These are phyloP conservation scores for Carcinoscorpius rotundicauda DNA, from an alignment of 1,140 invertebrate genomes.

Conservation along the genomic window DNA sequence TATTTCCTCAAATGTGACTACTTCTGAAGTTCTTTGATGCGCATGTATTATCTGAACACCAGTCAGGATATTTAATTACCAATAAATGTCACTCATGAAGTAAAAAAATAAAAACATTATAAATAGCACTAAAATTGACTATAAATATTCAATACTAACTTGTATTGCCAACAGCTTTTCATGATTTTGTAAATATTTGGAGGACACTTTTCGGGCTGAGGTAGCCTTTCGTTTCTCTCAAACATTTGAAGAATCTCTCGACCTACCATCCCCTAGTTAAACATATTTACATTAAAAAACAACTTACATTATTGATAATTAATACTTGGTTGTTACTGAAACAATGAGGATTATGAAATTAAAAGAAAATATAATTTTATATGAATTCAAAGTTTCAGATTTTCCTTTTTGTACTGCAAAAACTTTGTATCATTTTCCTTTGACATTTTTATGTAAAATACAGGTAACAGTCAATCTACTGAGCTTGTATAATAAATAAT, in stretches of 20 bases:
- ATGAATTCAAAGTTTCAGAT: slow-evolving; percentile 1
- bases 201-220: slow-evolving; percentile 67
- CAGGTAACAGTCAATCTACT: no score
- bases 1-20: neutral
- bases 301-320: neutral
- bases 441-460: no score
- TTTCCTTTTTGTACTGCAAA: neutral
- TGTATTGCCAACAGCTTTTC: slow-evolving; percentile 75
- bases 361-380: neutral
- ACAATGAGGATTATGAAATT: neutral
- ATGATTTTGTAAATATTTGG: slow-evolving; percentile 74
- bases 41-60: neutral
- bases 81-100: slow-evolving; percentile 2
- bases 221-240: slow-evolving; percentile 40
- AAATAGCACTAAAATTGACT: slow-evolving; percentile 1
- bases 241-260: slow-evolving; percentile 27
- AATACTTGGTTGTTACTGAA: neutral
- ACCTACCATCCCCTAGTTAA: slow-evolving; percentile 26
- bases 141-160: slow-evolving; percentile 16
- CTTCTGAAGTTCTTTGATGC: neutral
- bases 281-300: neutral
- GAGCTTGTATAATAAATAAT: no score
- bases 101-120: slow-evolving; percentile 1
- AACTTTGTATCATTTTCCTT: no score
- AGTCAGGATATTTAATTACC: slow-evolving; percentile 1